phyloP scores from a whole-genome alignment of 2,888 invertebrate genomes.

The Flexamia atlantica region DNA sequence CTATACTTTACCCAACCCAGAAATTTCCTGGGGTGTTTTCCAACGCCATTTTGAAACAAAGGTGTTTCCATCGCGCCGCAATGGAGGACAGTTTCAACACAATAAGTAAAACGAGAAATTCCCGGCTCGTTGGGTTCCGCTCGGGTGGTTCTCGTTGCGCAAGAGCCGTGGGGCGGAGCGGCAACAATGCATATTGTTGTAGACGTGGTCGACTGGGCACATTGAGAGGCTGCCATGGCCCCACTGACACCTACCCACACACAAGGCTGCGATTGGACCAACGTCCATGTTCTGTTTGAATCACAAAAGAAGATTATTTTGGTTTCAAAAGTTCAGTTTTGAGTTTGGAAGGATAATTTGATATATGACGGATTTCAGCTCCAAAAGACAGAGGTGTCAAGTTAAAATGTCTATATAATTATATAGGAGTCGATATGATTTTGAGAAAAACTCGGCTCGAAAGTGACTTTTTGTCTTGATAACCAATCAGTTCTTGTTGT shows the following conservation, averaged over 20 bases:
- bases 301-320: too few species aligned
- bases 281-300: background rate
- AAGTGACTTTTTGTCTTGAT: too few species aligned
- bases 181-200: conserved; percentile 28
- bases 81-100: conserved; percentile 43
- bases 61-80: background rate
- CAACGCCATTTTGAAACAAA: conserved; percentile 38
- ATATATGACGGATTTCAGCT: too few species aligned
- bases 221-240: background rate
- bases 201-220: background rate
- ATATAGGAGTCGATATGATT: too few species aligned
- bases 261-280: background rate
- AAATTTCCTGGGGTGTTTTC: background rate
- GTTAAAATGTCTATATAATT: too few species aligned
- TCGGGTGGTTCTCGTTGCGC: background rate
- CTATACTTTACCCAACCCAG: background rate
- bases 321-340: too few species aligned
- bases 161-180: background rate
- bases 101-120: conserved; percentile 46
- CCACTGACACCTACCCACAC: background rate
- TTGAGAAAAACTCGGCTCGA: too few species aligned
- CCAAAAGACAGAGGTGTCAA: too few species aligned
- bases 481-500: too few species aligned
- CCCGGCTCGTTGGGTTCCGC: background rate
- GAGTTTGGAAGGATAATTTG: too few species aligned